phyloP scores from a whole-genome alignment of 1,140 invertebrate genomes.

The Diorhabda elongata region DNA sequence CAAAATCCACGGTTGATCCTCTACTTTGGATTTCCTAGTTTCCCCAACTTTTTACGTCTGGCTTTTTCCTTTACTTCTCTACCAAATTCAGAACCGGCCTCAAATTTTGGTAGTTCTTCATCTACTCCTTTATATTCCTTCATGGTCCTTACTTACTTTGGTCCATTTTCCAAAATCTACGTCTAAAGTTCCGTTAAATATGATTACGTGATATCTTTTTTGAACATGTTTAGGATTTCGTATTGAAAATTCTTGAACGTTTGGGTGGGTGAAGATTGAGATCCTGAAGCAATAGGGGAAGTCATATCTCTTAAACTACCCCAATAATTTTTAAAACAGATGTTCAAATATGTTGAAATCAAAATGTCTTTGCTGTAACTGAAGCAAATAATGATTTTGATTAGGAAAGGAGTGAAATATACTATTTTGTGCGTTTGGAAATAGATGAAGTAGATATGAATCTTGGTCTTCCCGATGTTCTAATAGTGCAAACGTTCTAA shows the following conservation, averaged over 20 bases:
- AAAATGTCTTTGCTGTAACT: too few relatives aligned
- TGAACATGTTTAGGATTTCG: constrained; percentile 72
- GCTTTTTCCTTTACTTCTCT: constrained; percentile 91
- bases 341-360: too few relatives aligned
- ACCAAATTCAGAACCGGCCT: constrained; percentile 81
- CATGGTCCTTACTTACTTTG: constrained; percentile 84
- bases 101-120: constrained; percentile 86
- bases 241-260: constrained; percentile 62
- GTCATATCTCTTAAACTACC: too few relatives aligned
- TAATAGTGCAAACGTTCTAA: too few relatives aligned
- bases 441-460: too few relatives aligned
- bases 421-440: too few relatives aligned
- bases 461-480: too few relatives aligned
- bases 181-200: constrained; percentile 81
- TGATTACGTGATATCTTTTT: constrained; percentile 89
- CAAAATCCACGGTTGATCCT: constrained; percentile 94
- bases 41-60: constrained; percentile 87
- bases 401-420: too few relatives aligned
- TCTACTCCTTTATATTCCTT: constrained; percentile 80
- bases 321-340: too few relatives aligned
- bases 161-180: constrained; percentile 88
- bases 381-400: too few relatives aligned
- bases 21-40: constrained; percentile 84
- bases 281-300: too few relatives aligned
- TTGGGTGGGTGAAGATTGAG: neutral